Evolutionary conservation across 2,888 invertebrate species (phyloP).

Genomic region (Clitarchus hookeri): DNA sequence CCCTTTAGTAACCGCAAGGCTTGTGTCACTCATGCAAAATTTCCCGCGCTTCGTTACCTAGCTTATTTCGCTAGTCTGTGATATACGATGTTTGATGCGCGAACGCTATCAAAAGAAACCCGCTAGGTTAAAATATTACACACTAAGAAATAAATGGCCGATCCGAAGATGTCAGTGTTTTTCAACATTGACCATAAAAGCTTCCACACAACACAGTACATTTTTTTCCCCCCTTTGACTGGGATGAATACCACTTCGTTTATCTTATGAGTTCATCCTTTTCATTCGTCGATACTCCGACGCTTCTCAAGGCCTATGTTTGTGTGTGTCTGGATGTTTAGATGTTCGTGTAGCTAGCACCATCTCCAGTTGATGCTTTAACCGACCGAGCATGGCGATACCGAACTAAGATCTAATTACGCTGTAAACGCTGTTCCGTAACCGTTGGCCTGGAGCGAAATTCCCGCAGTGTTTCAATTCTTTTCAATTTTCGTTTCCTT

Average conservation of each 20-base stretch:
- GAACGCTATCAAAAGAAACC: neutral
- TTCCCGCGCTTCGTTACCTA: neutral
- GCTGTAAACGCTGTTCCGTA: too few species aligned
- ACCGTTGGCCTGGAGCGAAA: too few species aligned
- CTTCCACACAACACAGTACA: neutral
- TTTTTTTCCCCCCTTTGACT: neutral
- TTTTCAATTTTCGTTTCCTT: too few species aligned
- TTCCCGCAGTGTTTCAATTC: too few species aligned
- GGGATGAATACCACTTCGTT: neutral
- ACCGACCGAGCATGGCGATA: neutral
- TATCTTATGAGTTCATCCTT: neutral
- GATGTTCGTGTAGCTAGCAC: neutral
- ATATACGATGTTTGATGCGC: neutral
- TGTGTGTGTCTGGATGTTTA: neutral
- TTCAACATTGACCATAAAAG: conserved; percentile 2
- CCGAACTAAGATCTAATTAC: too few species aligned
- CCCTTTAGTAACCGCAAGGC: too few species aligned
- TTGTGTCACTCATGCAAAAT: too few species aligned
- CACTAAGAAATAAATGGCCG: neutral
- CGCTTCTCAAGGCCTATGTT: neutral
- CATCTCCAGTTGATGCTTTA: neutral
- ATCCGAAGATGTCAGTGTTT: neutral
- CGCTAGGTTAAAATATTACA: neutral
- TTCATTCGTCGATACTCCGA: neutral
- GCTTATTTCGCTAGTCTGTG: neutral